phyloP scores from a whole-genome alignment of 2,888 invertebrate species.

The Pteria penguin region DNA sequence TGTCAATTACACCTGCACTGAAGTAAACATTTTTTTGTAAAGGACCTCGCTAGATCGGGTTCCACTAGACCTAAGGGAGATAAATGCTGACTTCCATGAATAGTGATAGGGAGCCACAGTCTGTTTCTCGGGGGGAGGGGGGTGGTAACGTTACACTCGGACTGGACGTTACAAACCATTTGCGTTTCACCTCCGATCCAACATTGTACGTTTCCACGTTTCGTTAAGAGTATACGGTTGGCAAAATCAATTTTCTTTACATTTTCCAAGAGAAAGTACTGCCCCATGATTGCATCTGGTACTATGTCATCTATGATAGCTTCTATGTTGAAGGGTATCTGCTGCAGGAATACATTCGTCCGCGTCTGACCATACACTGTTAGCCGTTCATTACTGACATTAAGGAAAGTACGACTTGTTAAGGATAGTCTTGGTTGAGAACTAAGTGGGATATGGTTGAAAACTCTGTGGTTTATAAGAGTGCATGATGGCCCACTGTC shows the following conservation, averaged over 20 bases:
- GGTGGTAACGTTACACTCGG: background rate
- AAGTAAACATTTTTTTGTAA: background rate
- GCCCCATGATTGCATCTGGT: conserved; percentile 10
- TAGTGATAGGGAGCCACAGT: background rate
- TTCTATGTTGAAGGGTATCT: background rate
- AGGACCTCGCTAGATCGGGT: too few relatives aligned
- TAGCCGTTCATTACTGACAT: background rate
- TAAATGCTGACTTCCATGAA: background rate
- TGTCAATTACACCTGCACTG: background rate
- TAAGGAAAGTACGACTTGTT: background rate
- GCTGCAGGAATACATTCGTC: background rate
- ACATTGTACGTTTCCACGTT: background rate
- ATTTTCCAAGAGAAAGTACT: conserved; percentile 7
- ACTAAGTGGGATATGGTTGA: background rate
- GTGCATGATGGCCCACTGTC: conserved; percentile 9
- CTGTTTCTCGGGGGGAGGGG: background rate
- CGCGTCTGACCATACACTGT: background rate
- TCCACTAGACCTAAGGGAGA: conserved; percentile 1
- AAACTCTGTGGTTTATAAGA: background rate
- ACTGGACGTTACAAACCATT: background rate
- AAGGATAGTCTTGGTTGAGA: background rate
- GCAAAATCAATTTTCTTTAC: conserved; percentile 4
- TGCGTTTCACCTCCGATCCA: conserved; percentile 11
- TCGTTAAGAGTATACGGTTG: background rate
- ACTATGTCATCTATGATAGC: conserved; percentile 8